phyloP scores from a whole-genome alignment of 2,113 vertebrate genomes.

The Raja brachyura region DNA sequence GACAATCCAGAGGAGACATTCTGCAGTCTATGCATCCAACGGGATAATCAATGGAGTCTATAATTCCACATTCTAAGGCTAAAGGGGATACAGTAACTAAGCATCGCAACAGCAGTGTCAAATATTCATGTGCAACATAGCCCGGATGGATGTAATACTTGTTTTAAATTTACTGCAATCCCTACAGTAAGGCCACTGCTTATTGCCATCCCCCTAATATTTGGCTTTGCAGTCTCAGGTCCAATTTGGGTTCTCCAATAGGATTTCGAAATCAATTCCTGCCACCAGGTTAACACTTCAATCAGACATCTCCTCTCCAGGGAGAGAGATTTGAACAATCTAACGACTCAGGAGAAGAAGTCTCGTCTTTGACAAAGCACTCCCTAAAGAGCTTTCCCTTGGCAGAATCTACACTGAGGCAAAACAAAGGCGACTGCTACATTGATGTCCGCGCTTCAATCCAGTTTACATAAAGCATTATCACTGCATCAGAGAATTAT shows the following conservation, averaged over 20 bases:
- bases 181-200: no score
- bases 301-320: background rate
- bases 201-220: background rate
- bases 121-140: background rate
- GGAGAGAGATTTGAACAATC: background rate
- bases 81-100: background rate
- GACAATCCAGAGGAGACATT: no score
- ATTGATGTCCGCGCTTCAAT: constrained; percentile 14
- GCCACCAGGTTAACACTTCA: background rate
- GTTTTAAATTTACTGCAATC: no score
- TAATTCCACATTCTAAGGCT: background rate
- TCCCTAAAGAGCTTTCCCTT: background rate
- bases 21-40: background rate
- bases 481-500: constrained; percentile 2
- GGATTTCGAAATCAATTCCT: background rate
- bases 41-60: background rate
- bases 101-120: background rate
- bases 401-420: background rate
- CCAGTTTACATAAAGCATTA: constrained; percentile 12
- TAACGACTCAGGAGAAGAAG: background rate
- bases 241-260: background rate
- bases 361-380: constrained; percentile 4
- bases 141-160: background rate
- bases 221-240: background rate
- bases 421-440: background rate